Base-by-base conservation (phyloP, 2,888 invertebrate genomes). In the Lepidochrysops patricia region DNA sequence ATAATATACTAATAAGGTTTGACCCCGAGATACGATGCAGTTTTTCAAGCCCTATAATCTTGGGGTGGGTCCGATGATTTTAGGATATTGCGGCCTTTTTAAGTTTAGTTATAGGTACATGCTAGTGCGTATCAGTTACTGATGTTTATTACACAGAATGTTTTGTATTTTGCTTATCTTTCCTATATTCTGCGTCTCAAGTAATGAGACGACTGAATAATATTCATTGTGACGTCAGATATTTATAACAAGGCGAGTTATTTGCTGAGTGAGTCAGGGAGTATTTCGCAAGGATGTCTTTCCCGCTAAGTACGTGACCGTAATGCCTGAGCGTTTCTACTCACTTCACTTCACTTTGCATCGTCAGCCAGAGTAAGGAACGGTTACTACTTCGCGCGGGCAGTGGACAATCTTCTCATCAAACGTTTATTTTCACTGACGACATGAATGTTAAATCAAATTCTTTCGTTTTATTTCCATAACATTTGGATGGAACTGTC, bases 191-290 rank as follows among this genome's bases (percentile, higher is more conserved):
- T 3, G 15, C 15, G 6, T 9, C 6, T 43, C 43, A 9, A 9
- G 43, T 19, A 9, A n/a, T 34, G 15, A 43, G 19, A 26, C 25
- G 5, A 26, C 12, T n/a, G 50, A 50, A 50, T 50, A 13, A 43
- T 26, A 50, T 26, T 13, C 2, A 26, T n/a, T 26, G 6, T 50
- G n/a, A 26, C n/a, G 50, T 26, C 26, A 34, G 57, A 57, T 34
- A 58, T 49, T 49, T 49, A 58, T 58, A 58, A 49, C 58, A 32
- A 58, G 58, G 49, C 7, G 48, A 23, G 27, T 50, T 58, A 48
- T 58, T 58, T 58, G 58, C 32, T 25, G 49, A 58, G 32, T 49
- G 48, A 58, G 49, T 13, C 58, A 48, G 48, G 15, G 43, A 26
- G 26, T 27, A 15, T 27, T 54, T 15, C 9, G 19, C 32, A 13